These are phyloP conservation scores for Odontomyia ornata DNA, from an alignment of 2,888 invertebrate genomes.

Conservation along the genomic window DNA sequence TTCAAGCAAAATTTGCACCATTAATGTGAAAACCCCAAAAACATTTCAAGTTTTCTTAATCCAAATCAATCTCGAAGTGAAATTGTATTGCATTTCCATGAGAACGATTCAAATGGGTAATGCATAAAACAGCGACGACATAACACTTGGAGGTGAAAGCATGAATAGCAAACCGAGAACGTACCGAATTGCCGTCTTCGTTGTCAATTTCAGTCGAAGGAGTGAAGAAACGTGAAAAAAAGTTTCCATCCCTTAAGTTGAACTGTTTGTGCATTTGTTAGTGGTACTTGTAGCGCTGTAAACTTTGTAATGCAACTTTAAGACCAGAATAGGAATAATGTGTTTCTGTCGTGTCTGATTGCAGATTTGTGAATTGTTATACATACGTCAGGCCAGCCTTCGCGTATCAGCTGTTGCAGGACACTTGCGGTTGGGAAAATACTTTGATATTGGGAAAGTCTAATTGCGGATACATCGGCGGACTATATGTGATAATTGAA, in stretches of 20 bases:
- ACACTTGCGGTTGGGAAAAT: not conserved
- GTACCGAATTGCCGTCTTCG: constrained; percentile 12
- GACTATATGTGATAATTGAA: constrained; percentile 55
- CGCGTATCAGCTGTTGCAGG: constrained; percentile 38
- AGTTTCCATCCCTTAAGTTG: not conserved
- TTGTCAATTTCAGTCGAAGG: not conserved
- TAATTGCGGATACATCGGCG: constrained; percentile 40
- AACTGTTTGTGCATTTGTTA: not conserved
- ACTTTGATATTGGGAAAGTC: not conserved
- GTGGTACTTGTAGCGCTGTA: not conserved
- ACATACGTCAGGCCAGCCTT: not conserved
- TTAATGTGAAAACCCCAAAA: constrained; percentile 31
- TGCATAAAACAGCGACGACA: constrained; percentile 14
- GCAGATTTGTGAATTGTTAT: constrained; percentile 20
- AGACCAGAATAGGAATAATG: not conserved
- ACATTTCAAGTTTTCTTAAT: not conserved
- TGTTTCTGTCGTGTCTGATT: constrained; percentile 17
- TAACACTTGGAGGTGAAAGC: constrained; percentile 40
- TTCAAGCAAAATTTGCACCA: not conserved
- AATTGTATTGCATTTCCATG: not conserved
- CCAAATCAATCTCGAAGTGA: not conserved
- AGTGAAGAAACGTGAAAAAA: constrained; percentile 14
- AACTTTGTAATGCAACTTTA: not conserved
- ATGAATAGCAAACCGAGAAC: constrained; percentile 21
- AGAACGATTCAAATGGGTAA: not conserved